Evolutionary conservation across 1,140 invertebrate genomes (phyloP), one percentile per base, ranked within the genome.

Genomic region (Lysiphlebus fabarum): DNA sequence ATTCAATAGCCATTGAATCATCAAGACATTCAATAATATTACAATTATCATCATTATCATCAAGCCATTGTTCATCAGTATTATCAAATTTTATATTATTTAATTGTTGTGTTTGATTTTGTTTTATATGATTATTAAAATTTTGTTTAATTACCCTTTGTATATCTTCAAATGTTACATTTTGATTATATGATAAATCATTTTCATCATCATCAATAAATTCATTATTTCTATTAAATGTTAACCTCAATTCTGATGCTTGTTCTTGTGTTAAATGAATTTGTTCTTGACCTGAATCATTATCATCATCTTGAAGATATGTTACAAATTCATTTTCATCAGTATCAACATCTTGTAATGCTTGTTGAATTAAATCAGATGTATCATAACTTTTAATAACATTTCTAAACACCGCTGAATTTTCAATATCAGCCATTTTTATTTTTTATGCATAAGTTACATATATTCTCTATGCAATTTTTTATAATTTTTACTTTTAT

Each of bases 271-370:
- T 74, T 2, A 74, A 41, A 2, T 69, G 69, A 55, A 74, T 71
- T 40, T 70, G 67, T 0, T 67, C 50, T 42, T 65, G 62, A 37
- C 62, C 66, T 7, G 68, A 68, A 12, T 72, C 69, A 26, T n/a
- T n/a, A n/a, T 26, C 17, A 1, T 26, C 17, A 10, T 60, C 62
- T 10, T 70, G 65, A 7, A 73, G 58, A 53, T 71, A 69, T 10
- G 71, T 66, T 5, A 76, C 70, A 36, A 73, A 73, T n/a, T 76
- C 70, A 43, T 68, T 71, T 6, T 72, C 70, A 34, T 62, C 62
- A 43, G 67, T 61, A 17, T 74, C 51, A 44, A 71, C 71, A 58
- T 71, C 65, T 36, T 74, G 73, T 26, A 75, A 71, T 26, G 73
- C 73, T 61, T 72, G 71, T 44, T 70, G 72, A 45, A 75, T 58